Evolutionary conservation across 2,113 vertebrate genomes (phyloP).

Genomic region (Sphyrna mokarran): DNA sequence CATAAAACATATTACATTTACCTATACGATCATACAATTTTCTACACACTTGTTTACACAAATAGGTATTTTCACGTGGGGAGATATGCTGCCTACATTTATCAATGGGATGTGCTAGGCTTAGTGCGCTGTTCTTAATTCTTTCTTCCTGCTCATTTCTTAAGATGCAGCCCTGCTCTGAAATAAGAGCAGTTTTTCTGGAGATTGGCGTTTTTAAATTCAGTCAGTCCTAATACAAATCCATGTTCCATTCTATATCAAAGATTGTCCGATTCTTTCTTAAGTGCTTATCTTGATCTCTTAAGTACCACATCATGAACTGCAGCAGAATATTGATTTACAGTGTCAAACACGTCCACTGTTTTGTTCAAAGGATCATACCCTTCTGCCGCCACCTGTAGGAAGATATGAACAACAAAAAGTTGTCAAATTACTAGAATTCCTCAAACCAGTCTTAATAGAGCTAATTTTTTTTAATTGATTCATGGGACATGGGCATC

Average conservation of each 20-base stretch:
- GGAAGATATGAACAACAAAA: neutral
- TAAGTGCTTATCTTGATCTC: neutral
- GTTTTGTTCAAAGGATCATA: constrained; percentile 24
- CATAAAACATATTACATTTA: neutral
- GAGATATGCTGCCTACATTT: neutral
- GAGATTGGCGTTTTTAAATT: neutral
- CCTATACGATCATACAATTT: neutral
- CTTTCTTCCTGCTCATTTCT: neutral
- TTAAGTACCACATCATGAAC: neutral
- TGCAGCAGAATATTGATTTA: neutral
- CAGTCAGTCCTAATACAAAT: neutral
- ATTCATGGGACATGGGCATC: no score
- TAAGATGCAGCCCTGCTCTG: neutral
- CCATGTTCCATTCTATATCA: neutral
- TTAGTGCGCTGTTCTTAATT: neutral
- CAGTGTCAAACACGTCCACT: neutral
- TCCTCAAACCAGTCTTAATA: neutral
- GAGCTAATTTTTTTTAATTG: neutral
- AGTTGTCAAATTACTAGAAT: neutral
- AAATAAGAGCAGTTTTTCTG: no score
- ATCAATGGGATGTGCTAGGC: neutral
- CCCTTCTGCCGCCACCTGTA: constrained; percentile 2
- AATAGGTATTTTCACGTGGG: neutral
- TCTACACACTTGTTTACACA: neutral
- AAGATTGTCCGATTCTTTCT: neutral